phyloP scores from a whole-genome alignment of 1,140 invertebrate species.

The Eulimnadia texana region DNA sequence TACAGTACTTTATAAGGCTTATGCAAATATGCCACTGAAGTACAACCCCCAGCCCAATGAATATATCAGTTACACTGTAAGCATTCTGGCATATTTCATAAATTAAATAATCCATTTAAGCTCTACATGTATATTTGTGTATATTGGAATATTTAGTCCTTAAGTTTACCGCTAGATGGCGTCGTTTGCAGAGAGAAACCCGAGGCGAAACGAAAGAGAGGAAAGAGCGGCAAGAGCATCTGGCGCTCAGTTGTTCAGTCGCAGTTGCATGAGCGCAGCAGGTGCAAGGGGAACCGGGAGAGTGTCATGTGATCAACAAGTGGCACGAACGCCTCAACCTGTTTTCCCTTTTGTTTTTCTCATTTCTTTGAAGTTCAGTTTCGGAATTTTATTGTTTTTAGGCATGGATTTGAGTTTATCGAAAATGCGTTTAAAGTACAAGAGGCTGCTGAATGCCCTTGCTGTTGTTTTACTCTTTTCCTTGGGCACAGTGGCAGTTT shows the following conservation, averaged over 20 bases:
- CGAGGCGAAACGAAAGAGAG: not conserved
- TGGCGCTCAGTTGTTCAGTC: too few species aligned
- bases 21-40: too few species aligned
- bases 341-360: not conserved
- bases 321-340: not conserved
- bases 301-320: not conserved
- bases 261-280: not conserved
- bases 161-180: not conserved
- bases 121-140: too few species aligned
- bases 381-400: too few species aligned
- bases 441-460: not conserved
- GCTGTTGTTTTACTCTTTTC: not conserved
- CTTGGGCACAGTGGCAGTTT: not conserved
- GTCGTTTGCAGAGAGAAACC: not conserved
- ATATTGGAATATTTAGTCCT: too few species aligned
- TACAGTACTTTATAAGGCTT: too few species aligned
- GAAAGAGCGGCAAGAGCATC: not conserved
- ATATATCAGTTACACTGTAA: too few species aligned
- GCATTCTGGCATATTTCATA: too few species aligned
- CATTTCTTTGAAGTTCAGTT: not conserved
- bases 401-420: not conserved
- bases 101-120: too few species aligned
- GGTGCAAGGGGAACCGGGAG: not conserved
- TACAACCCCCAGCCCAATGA: too few species aligned
- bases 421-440: constrained; percentile 9